Conservation (phyloP, 1,140 invertebrate species). For the Aphelenchoides besseyi region DNA sequence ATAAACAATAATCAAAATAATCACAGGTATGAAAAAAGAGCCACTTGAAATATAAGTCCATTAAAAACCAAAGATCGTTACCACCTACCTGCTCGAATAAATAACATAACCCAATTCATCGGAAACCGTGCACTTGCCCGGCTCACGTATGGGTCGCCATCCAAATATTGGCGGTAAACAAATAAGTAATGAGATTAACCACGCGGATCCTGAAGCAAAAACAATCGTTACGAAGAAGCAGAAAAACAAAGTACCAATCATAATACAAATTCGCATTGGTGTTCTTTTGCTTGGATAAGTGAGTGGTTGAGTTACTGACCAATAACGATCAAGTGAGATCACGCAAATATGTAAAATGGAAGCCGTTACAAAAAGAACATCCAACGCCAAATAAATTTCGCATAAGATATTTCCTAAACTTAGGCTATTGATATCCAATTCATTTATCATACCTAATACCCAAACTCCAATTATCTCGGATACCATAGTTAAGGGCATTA, state of each 20-base stretch:
- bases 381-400: slow-evolving; percentile 65
- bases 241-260: slow-evolving; percentile 68
- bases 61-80: too few species aligned
- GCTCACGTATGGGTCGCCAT: slow-evolving; percentile 70
- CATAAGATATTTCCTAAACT: slow-evolving; percentile 57
- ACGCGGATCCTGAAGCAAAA: slow-evolving; percentile 71
- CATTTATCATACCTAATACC: slow-evolving; percentile 65
- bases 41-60: too few species aligned
- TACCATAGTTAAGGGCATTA: slow-evolving; percentile 70
- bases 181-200: slow-evolving; percentile 86
- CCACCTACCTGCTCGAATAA: slow-evolving; percentile 64
- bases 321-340: slow-evolving; percentile 64
- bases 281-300: slow-evolving; percentile 69
- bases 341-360: slow-evolving; percentile 70
- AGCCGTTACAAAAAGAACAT: slow-evolving; percentile 71
- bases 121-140: slow-evolving; percentile 63
- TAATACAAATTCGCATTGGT: slow-evolving; percentile 66
- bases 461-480: slow-evolving; percentile 69
- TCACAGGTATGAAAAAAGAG: slow-evolving; percentile 66
- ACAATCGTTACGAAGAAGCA: slow-evolving; percentile 64
- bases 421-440: background rate
- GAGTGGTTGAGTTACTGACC: slow-evolving; percentile 69
- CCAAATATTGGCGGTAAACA: slow-evolving; percentile 92
- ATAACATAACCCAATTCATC: slow-evolving; percentile 66
- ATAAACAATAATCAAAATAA: slow-evolving; percentile 66